A percentile compares a stretch with the other conserved stretches of the same genome.
Evolutionary conservation across 2,113 vertebrate genomes (phyloP).

Genomic region (Rhabdomys dilectus): DNA sequence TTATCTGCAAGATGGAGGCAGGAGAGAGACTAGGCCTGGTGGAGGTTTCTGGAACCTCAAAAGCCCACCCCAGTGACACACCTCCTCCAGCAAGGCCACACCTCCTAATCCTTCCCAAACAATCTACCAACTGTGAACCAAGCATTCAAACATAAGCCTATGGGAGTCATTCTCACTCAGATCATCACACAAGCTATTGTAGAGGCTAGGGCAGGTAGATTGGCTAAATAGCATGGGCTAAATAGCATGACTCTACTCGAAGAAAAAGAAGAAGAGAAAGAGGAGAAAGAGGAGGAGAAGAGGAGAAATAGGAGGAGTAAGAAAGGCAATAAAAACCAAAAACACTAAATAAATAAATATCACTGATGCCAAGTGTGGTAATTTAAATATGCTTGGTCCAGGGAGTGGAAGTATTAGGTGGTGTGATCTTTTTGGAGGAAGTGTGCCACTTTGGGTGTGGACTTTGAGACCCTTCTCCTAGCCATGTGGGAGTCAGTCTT

Average conservation of each 20-base stretch:
- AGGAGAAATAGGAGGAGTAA: too few species aligned
- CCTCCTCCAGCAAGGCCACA: background rate
- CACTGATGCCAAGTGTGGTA: background rate
- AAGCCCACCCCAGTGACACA: background rate
- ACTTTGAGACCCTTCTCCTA: too few species aligned
- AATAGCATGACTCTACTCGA: too few species aligned
- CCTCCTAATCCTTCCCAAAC: background rate
- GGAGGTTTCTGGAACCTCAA: background rate
- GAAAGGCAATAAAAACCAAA: too few species aligned
- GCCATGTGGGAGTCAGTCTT: too few species aligned
- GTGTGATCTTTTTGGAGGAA: too few species aligned
- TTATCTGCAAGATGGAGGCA: background rate
- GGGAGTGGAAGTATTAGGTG: too few species aligned
- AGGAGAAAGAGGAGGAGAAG: too few species aligned
- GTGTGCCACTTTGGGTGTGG: too few species aligned
- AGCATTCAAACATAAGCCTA: background rate
- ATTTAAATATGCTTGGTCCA: too few species aligned
- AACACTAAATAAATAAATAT: background rate
- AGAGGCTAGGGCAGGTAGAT: background rate
- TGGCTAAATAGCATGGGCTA: background rate
- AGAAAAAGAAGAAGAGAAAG: background rate
- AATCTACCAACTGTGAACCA: background rate
- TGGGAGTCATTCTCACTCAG: too few species aligned
- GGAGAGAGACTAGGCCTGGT: background rate
- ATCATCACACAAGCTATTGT: background rate